Evolutionary conservation across 2,888 invertebrate species (phyloP), one percentile per base, ranked within the genome.

Genomic region (Byasa hedistus): DNA sequence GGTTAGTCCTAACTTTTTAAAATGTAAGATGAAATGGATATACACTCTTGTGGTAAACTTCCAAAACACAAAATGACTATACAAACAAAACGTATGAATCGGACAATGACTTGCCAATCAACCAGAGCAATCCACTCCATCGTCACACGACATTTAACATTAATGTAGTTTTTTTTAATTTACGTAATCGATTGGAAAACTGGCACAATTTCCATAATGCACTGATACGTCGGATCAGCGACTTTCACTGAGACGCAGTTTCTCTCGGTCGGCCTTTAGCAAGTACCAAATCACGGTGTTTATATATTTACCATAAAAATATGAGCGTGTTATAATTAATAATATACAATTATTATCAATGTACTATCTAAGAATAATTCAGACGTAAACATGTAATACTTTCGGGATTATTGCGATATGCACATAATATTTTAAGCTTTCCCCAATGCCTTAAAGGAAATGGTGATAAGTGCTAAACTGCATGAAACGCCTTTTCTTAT

Each of bases 171-270:
- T 59, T 44, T 73, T 67, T 55, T 51, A 73, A 68, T 79, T 76
- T 80, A 82, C 76, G 74, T 79, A 80, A 82, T 78, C 74, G 76
- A 80, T 81, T 79, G 80, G 83, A 86, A 85, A 86, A 78, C 77
- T 66, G 71, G 72, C 68, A 69, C 70, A 72, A 81, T 84, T 83
- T 82, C 80, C 83, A 86, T 84, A 82, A 81, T 78, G 78, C 77
- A 76, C 76, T 78, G 76, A 80, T 78, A 76, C 76, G 74, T 73
- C 72, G 72, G 75, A 73, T 78, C 74, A 27, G 56, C 64, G 60
- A 87, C 89, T 89, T 90, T 89, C 88, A 80, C 87, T 79, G 73
- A 74, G 73, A 75, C 73, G 71, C 70, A 77, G 79, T 81, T 82
- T 81, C 80, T 76, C 80, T 73, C 57, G 59, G 64, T 60, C 58